Evolutionary conservation across 2,888 invertebrate genomes (phyloP), one percentile per base, ranked within the genome.

Genomic region (Lycocerus yunnanus): DNA sequence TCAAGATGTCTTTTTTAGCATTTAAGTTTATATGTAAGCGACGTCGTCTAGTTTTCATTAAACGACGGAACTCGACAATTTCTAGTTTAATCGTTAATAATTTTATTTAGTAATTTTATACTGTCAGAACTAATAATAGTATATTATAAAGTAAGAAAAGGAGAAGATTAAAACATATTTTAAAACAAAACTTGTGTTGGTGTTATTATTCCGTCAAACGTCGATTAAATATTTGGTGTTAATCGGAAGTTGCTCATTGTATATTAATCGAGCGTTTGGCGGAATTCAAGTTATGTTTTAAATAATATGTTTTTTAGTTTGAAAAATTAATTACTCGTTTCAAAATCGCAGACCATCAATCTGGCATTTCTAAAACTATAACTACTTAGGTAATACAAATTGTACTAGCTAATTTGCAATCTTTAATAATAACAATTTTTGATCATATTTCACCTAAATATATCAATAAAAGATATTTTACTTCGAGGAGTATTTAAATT

Each of bases 171-270:
- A 74, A 71, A 66, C 66, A 58, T 71, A 63, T n/a, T 18, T 43
- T 66, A 63, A 75, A 72, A 61, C 21, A 60, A 68, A 18, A 15
- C 43, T 60, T 16, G 14, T 10, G 8, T 66, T 43, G 66, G 11
- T 71, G 15, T 72, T 16, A 63, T 74, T 18, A 10, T 27, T 60
- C 66, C 67, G 10, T 15, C 66, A 16, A 72, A 72, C 66, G 20
- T 24, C n/a, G 43, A 43, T 58, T 58, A 66, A 69, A 59, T 69
- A 58, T 63, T 69, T 70, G 81, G 74, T 81, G 80, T 74, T 81
- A 77, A 72, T 77, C 78, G 83, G 81, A 80, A 89, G 90, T 88
- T 90, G 90, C 86, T 90, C 90, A 80, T 88, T 63, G 60, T 21
- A 68, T 65, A 89, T 16, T 88, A 18, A 82, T 80, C 78, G 86